Base-by-base conservation (phyloP, 1,140 invertebrate species). In the Pseudomyrmex cubaensis region DNA sequence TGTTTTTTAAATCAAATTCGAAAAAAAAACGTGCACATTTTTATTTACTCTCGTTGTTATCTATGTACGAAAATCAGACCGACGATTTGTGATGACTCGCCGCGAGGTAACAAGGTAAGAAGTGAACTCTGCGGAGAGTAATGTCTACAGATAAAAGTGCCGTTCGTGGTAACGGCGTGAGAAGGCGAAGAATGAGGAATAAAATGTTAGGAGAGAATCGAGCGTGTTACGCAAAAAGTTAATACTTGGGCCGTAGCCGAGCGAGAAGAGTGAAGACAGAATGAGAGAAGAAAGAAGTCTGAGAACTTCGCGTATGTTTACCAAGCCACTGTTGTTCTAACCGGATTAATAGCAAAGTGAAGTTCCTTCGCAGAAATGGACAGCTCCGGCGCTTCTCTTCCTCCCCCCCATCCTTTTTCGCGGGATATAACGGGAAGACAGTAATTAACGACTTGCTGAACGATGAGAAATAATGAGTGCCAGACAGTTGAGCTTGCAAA, bases 291-390 rank as follows among this genome's bases (percentile, higher is more conserved):
- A 70, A 78, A 13, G 54, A 80, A 20, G 5, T 57, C 54, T 57
- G 52, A 70, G 83, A 89, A 90, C 64, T 77, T 67, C 59, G 76
- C 88, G 86, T 90, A 84, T 92, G 87, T 88, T 91, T 90, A 90
- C 83, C 86, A 84, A 88, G 87, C 80, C 75, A 73, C 83, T 83
- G 77, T 85, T 69, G 89, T 87, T 78, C 85, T 84, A 89, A 89
- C 66, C 83, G 90, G 88, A 92, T 92, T 91, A 92, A 91, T 92
- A 90, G 84, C 83, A 83, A 87, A 70, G 78, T 82, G 83, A 91
- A 90, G 82, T 90, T 89, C 22, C 67, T 89, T 83, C 76, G 67
- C 48, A 67, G 78, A 80, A 87, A 90, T 80, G 88, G 87, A 87
- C 86, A 78, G 59, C 70, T 50, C 50, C 35, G n/a, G 20, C 15